These are phyloP conservation scores for Antrozous pallidus DNA, from an alignment of 2,797 vertebrate species.

Conservation along the genomic window DNA sequence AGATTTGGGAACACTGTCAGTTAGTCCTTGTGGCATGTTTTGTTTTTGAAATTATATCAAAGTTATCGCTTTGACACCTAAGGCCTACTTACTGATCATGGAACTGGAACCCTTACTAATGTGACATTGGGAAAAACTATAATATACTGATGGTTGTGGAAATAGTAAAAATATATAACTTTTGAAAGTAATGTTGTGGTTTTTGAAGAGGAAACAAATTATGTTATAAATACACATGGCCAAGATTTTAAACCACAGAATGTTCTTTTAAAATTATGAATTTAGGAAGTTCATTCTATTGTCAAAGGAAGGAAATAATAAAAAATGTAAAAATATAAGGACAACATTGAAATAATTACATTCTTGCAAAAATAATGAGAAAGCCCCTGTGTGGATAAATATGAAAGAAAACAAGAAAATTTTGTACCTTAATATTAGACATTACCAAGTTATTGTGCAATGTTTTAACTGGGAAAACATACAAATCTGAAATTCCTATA, in stretches of 20 bases:
- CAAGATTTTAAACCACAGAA: constrained; percentile 19
- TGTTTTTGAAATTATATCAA: background rate
- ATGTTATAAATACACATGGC: background rate
- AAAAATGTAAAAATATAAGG: background rate
- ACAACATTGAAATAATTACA: background rate
- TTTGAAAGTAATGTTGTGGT: constrained; percentile 31
- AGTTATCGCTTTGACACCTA: background rate
- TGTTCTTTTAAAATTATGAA: constrained; percentile 9
- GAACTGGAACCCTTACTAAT: background rate
- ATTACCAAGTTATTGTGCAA: background rate
- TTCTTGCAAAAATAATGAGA: background rate
- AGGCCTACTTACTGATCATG: background rate
- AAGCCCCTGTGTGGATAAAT: background rate
- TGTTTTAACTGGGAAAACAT: background rate
- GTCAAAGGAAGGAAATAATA: background rate
- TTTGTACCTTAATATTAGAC: background rate
- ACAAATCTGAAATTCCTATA: background rate
- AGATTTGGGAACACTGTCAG: background rate
- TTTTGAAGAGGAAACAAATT: constrained; percentile 33
- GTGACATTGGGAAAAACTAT: background rate
- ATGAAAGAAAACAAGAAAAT: background rate
- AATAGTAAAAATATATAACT: constrained; percentile 1
- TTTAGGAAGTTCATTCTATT: constrained; percentile 18
- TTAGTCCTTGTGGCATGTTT: background rate
- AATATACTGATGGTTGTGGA: background rate